Percentiles rank a stretch among this genome's conserved stretches.
Evolutionary conservation across 2,888 invertebrate species (phyloP).

Genomic region (Pseudococcus jackbeardsleyi): DNA sequence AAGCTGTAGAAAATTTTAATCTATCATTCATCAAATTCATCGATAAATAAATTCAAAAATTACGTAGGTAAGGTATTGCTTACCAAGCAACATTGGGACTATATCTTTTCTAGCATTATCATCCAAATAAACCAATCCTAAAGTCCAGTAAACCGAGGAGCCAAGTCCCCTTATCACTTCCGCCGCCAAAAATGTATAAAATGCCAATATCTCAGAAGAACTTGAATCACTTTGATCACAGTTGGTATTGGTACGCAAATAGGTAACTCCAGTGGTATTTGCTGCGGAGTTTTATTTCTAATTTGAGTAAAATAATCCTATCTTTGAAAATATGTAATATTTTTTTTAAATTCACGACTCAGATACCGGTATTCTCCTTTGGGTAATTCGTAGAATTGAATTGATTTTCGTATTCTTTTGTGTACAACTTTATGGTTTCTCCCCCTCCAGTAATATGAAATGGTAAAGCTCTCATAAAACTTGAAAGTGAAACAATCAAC

Average conservation of each 20-base stretch:
- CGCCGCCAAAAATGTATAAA: conserved; percentile 69
- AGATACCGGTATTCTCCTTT: neutral
- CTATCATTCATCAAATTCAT: neutral
- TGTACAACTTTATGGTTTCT: conserved; percentile 71
- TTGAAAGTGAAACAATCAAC: conserved; percentile 75
- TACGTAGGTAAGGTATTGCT: conserved; percentile 2
- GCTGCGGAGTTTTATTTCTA: neutral
- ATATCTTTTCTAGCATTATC: conserved; percentile 69
- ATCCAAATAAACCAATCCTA: conserved; percentile 71
- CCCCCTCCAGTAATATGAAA: conserved; percentile 77
- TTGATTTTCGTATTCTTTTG: conserved; percentile 69
- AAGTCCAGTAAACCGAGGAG: conserved; percentile 70
- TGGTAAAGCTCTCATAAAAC: conserved; percentile 75
- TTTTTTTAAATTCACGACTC: neutral
- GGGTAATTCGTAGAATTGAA: neutral
- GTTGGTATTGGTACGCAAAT: neutral
- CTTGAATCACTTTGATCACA: neutral
- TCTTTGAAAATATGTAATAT: no score
- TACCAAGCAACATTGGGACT: conserved; percentile 68
- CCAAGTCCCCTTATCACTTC: conserved; percentile 71
- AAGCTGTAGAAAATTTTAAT: neutral
- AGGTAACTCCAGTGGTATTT: neutral
- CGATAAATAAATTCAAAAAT: neutral
- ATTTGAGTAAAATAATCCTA: neutral
- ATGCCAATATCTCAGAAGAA: conserved; percentile 19